Evolutionary conservation across 2,888 invertebrate species (phyloP).

Genomic region (Xanthia togata): DNA sequence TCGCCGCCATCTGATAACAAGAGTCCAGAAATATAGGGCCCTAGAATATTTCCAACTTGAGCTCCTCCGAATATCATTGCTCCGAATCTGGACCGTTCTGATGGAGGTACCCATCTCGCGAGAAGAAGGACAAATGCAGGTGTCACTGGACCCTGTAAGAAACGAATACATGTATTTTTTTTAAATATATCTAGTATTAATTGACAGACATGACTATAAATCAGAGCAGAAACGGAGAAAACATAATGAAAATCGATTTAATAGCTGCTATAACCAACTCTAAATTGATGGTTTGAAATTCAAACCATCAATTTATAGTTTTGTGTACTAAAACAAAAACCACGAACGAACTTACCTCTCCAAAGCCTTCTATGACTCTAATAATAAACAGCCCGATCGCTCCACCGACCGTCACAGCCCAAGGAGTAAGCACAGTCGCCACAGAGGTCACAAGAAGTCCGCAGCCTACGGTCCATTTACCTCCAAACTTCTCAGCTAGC

Average conservation of each 20-base stretch:
- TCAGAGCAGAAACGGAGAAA: too few relatives aligned
- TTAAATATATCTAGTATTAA: neutral
- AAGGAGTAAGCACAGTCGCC: conserved; percentile 94
- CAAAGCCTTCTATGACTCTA: conserved; percentile 88
- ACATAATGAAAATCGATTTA: neutral
- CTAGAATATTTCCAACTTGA: conserved; percentile 89
- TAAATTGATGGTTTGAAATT: too few relatives aligned
- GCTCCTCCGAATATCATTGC: conserved; percentile 91
- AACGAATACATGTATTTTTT: neutral
- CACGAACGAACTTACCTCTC: conserved; percentile 90
- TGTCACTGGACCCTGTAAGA: conserved; percentile 89
- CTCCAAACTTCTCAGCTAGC: conserved; percentile 95
- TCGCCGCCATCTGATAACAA: conserved; percentile 85
- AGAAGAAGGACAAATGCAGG: conserved; percentile 91
- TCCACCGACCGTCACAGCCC: conserved; percentile 91
- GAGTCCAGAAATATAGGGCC: conserved; percentile 87
- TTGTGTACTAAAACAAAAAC: neutral
- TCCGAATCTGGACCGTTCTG: conserved; percentile 90
- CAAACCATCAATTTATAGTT: neutral
- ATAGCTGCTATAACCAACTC: neutral
- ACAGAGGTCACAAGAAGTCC: conserved; percentile 95
- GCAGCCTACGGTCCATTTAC: conserved; percentile 95
- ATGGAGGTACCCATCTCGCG: conserved; percentile 91
- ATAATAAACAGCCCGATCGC: conserved; percentile 89
- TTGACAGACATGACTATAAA: too few relatives aligned